Base-by-base conservation (phyloP, 1,140 invertebrate species). In the Drosophila lini region DNA sequence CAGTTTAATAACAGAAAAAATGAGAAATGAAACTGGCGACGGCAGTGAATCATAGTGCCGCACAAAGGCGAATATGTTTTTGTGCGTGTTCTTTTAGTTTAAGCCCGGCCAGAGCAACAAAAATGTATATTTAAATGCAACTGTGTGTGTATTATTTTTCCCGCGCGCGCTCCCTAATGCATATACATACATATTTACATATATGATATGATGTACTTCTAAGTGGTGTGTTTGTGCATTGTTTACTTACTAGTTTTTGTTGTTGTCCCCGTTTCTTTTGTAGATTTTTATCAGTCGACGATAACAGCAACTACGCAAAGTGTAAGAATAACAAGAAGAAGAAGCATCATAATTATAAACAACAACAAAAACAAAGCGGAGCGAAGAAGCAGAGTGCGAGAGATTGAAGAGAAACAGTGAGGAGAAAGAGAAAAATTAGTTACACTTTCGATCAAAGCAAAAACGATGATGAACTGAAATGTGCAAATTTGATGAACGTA, bases 391-490 rank as follows among this genome's bases (percentile, higher is more conserved):
- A 48, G 13, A 65, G 40, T 68, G 58, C 57, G 22, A 59, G 31
- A 22, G 28, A 67, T 41, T 32, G 31, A 15, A 53, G 50, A 10
- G 50, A 10, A 36, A 53, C 3, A 22, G 32, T 6, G 52, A 3
- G 52, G 19, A 25, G 40, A 64, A 38, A 53, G 52, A 53, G 52
- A 36, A 53, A 11, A 41, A n/a, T 61, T 38, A 74, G 69, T 64
- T 64, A 50, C 36, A 57, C 48, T 59, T 67, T 76, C 48, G 34
- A 78, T 70, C 57, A 53, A 78, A 2, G 58, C 47, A 64, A 55
- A 85, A 88, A 91, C 65, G 88, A 91, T 82, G 84, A 90, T 91
- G 84, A 91, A 91, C 86, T 91, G 89, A 91, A 91, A 91, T 91
- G 89, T 91, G 89, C 81, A 91, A 89, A 91, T 73, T 91, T 89